Evolutionary conservation across 2,888 invertebrate genomes (phyloP), one percentile per base, ranked within the genome.

Genomic region (Lamellibrachia columna): DNA sequence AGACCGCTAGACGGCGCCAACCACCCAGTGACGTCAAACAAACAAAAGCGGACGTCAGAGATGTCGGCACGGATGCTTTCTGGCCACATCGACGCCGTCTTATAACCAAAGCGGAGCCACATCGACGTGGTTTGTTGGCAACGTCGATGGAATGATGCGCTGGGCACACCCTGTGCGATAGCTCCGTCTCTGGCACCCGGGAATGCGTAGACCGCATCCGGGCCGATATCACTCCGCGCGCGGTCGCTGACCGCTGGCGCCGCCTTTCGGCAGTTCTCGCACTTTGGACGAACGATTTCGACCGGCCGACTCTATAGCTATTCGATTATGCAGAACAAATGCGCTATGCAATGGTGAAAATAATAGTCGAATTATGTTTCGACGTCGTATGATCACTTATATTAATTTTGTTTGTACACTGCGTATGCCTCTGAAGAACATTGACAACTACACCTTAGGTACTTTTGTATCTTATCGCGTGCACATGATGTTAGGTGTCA

Each of bases 271-370:
- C 75, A 75, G n/a, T 75, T 75, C 22, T 75, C 75, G 75, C 75
- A 75, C 75, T 75, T 75, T 75, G 22, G 75, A 75, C 75, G 75
- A 75, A 75, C 75, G 75, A 75, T 75, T 75, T 75, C 75, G 75
- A 75, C 75, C 75, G 22, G 75, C 75, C 75, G 75, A 75, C 75
- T 22, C 75, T 22, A 40, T 40, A 75, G 75, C 75, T 75, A 75
- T 75, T 75, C 22, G 75, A 75, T 75, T 75, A 75, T 75, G 75
- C 75, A 75, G 75, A 75, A 75, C 75, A 75, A 75, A 75, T 22
- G 75, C 75, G n/a, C 75, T 75, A 75, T 75, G 75, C 75, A 75
- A 75, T 15, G 75, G 22, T 75, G 75, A 75, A 75, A n/a, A 75
- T 22, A 22, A 75, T 75, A 75, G 75, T 75, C 75, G 75, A 75